Percentiles rank a stretch among this genome's conserved stretches.
Conservation (phyloP, 2,797 vertebrate genomes). For the Arremon brunneinucha region DNA sequence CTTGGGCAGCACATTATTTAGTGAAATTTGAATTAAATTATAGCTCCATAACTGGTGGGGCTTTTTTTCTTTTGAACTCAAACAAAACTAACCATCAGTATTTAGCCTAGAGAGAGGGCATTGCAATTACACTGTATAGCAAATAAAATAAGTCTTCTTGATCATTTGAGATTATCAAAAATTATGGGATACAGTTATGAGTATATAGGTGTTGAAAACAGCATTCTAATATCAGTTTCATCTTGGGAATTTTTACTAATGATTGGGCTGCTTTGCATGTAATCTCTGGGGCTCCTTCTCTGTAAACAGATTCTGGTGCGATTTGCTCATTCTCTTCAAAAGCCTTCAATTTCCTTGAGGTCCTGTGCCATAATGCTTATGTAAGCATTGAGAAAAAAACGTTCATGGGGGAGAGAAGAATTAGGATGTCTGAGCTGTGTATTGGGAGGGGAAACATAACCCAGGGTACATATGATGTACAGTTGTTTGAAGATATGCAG, state of each 20-base stretch:
- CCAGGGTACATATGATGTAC: background rate
- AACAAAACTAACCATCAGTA: background rate
- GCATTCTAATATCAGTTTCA: background rate
- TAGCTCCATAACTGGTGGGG: background rate
- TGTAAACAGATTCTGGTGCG: background rate
- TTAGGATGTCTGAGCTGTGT: background rate
- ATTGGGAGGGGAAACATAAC: background rate
- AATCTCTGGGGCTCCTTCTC: background rate
- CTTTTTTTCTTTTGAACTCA: background rate
- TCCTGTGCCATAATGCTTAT: background rate
- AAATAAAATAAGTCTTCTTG: background rate
- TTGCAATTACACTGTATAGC: background rate
- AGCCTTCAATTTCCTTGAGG: background rate
- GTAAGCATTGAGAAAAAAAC: background rate
- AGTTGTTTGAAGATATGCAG: background rate
- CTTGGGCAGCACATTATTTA: background rate
- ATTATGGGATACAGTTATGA: background rate
- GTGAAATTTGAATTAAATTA: background rate
- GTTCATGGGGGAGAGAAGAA: background rate
- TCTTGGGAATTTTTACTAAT: background rate
- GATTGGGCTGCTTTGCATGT: background rate
- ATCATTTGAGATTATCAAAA: background rate
- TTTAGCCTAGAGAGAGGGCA: background rate
- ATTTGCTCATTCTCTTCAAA: background rate
- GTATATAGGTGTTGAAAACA: background rate